Conservation (phyloP, 2,888 invertebrate genomes). For the Nemoura dubitans region DNA sequence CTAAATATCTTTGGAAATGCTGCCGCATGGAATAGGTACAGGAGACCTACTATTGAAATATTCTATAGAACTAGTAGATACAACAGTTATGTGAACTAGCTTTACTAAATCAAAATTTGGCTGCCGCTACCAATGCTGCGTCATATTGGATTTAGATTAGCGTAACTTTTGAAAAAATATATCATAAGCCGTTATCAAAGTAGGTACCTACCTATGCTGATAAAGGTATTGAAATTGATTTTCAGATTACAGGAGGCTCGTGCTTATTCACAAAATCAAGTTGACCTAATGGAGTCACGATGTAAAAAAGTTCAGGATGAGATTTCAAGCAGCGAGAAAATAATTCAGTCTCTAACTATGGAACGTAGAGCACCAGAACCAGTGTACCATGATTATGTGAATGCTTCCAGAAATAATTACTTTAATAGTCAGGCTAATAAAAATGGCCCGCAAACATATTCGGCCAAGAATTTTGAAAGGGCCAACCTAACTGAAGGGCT, state of each 20-base stretch:
- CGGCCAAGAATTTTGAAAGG: not conserved
- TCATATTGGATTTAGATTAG: too few relatives aligned
- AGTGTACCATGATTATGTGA: not conserved
- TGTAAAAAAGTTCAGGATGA: slow-evolving; percentile 13
- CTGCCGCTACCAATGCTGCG: too few relatives aligned
- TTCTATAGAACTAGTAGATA: too few relatives aligned
- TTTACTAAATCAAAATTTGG: too few relatives aligned
- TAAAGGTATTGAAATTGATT: too few relatives aligned
- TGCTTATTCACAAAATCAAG: not conserved
- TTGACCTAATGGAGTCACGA: not conserved
- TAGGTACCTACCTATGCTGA: too few relatives aligned
- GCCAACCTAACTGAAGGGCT: not conserved
- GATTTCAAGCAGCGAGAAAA: not conserved
- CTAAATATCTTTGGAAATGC: too few relatives aligned
- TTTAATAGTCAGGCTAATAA: not conserved
- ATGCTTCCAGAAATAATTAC: not conserved
- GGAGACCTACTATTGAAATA: too few relatives aligned
- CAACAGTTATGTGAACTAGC: too few relatives aligned
- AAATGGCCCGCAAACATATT: not conserved
- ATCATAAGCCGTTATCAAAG: too few relatives aligned
- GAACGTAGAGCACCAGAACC: not conserved
- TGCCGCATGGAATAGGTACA: too few relatives aligned
- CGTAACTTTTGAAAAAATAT: too few relatives aligned
- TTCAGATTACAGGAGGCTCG: slow-evolving; percentile 14
- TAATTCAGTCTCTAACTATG: not conserved